These are phyloP conservation scores for Typhlichthys eigenmanni DNA, from an alignment of 2,797 vertebrate genomes.

Conservation along the genomic window DNA sequence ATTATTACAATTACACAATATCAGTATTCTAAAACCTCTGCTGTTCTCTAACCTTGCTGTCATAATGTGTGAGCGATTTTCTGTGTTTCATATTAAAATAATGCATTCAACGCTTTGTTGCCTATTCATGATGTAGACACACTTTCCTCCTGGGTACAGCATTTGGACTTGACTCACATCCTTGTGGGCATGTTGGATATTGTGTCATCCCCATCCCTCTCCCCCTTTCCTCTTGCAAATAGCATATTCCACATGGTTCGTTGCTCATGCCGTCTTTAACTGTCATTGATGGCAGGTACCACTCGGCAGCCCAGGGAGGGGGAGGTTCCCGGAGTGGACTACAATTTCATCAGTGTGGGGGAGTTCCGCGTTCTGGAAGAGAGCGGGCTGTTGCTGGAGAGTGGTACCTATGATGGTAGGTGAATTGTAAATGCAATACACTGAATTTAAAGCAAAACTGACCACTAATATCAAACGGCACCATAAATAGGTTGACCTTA, in stretches of 20 bases:
- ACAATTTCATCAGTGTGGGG: slow-evolving; percentile 96
- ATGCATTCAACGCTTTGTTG: slow-evolving; percentile 46
- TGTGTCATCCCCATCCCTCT: slow-evolving; percentile 10
- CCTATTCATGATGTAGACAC: slow-evolving; percentile 62
- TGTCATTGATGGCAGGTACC: slow-evolving; percentile 81
- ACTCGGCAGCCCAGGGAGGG: slow-evolving; percentile 95
- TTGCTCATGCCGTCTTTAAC: slow-evolving; percentile 38
- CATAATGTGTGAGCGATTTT: slow-evolving; percentile 4
- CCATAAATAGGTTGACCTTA: no score
- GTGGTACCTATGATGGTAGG: slow-evolving; percentile 97
- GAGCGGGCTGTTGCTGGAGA: slow-evolving; percentile 94
- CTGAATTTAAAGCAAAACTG: no score
- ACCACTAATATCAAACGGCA: no score
- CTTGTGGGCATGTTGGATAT: slow-evolving; percentile 32
- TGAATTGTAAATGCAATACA: not conserved
- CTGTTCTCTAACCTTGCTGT: slow-evolving; percentile 6
- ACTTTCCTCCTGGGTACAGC: slow-evolving; percentile 39
- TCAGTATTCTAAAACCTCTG: slow-evolving; percentile 41
- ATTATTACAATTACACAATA: slow-evolving; percentile 29
- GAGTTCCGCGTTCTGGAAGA: slow-evolving; percentile 96
- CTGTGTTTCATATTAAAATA: slow-evolving; percentile 48
- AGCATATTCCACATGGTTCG: slow-evolving; percentile 14
- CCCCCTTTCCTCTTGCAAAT: not conserved
- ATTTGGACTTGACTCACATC: slow-evolving; percentile 43
- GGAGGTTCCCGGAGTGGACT: slow-evolving; percentile 97